Evolutionary conservation across 2,888 invertebrate species (phyloP).

Genomic region (Cheiracanthium punctorium): DNA sequence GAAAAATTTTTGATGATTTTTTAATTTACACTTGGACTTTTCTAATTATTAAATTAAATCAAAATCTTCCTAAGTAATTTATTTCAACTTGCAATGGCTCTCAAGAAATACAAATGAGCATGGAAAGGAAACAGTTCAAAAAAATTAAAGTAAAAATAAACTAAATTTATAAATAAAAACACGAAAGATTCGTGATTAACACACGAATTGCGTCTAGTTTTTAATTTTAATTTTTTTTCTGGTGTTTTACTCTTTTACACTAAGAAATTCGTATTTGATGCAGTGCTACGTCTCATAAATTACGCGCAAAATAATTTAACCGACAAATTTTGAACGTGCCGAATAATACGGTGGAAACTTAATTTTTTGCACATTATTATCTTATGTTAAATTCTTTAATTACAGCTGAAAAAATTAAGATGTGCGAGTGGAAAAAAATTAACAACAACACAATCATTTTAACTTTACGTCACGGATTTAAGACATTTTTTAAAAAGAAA

Average conservation of each 20-base stretch:
- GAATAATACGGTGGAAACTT: background rate
- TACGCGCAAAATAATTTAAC: constrained; percentile 43
- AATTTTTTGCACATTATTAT: constrained; percentile 47
- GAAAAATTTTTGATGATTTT: no score
- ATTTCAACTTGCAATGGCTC: background rate
- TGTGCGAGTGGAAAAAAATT: constrained; percentile 15
- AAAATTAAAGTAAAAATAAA: background rate
- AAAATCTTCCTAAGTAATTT: background rate
- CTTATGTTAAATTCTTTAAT: constrained; percentile 65
- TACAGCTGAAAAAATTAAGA: constrained; percentile 52
- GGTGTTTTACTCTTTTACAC: background rate
- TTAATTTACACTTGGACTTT: no score
- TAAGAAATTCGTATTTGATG: constrained; percentile 1
- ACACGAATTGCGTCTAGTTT: constrained; percentile 2
- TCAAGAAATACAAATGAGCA: background rate
- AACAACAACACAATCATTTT: constrained; percentile 56
- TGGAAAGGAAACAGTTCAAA: background rate
- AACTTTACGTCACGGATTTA: constrained; percentile 64
- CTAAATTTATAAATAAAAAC: background rate
- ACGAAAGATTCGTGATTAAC: background rate
- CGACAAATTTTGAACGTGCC: constrained; percentile 4
- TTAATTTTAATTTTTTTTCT: background rate
- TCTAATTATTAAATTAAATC: background rate
- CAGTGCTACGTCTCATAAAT: constrained; percentile 26
- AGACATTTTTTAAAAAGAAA: constrained; percentile 13